Evolutionary conservation across 1,140 invertebrate species (phyloP).

Genomic region (Drosophila bifasciata): DNA sequence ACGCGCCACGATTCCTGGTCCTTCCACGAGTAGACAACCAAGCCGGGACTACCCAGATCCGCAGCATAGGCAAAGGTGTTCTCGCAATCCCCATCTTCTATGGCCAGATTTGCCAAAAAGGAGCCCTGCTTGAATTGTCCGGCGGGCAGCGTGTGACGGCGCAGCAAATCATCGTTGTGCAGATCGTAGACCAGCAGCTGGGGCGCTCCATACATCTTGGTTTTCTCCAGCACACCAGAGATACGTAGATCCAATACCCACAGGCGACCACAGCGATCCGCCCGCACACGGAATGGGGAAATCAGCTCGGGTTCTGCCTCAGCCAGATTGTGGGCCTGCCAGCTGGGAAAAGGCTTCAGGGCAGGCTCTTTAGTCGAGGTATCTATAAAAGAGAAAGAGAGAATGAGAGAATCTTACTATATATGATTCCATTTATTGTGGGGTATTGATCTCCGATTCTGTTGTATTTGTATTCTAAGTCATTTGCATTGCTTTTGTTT

Average conservation of each 20-base stretch:
- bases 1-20: constrained; percentile 88
- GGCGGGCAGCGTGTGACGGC: constrained; percentile 87
- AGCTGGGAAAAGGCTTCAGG: constrained; percentile 90
- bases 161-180: constrained; percentile 88
- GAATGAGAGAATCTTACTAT: not conserved
- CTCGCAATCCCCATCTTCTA: constrained; percentile 89
- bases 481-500: constrained; percentile 52
- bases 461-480: constrained; percentile 4
- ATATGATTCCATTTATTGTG: not conserved
- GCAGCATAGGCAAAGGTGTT: constrained; percentile 88
- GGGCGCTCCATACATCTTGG: constrained; percentile 85
- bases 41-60: constrained; percentile 87
- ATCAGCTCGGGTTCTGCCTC: constrained; percentile 88
- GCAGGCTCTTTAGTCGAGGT: constrained; percentile 87
- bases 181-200: constrained; percentile 90
- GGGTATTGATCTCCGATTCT: constrained; percentile 14
- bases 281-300: constrained; percentile 89
- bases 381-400: constrained; percentile 84
- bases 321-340: constrained; percentile 87
- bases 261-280: constrained; percentile 89
- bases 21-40: constrained; percentile 90
- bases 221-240: constrained; percentile 86
- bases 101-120: constrained; percentile 90
- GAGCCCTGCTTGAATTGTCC: constrained; percentile 88
- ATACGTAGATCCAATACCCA: constrained; percentile 91